A percentile compares a stretch with the other conserved stretches of the same genome.
Conservation (phyloP, 2,888 invertebrate species). For the Papilio protenor region DNA sequence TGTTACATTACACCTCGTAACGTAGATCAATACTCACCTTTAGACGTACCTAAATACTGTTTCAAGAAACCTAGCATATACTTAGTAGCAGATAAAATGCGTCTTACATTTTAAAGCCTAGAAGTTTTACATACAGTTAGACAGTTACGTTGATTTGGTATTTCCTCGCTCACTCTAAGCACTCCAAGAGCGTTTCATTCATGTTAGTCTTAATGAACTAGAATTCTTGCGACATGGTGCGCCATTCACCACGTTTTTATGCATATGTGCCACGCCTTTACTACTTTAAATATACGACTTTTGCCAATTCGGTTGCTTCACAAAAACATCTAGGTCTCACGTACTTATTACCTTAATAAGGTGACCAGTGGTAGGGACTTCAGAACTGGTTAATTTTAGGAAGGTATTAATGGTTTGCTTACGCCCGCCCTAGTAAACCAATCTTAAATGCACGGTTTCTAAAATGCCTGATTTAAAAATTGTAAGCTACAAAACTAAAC, state of each 20-base stretch:
- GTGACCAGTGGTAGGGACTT: not conserved
- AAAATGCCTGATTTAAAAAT: not conserved
- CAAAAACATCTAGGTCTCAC: constrained; percentile 5
- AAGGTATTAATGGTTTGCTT: not conserved
- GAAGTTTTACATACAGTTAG: not conserved
- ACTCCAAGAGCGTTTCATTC: constrained; percentile 57
- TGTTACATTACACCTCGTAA: too few relatives aligned
- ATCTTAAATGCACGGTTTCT: not conserved
- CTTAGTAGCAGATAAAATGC: not conserved
- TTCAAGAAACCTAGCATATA: not conserved
- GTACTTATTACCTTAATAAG: constrained; percentile 2
- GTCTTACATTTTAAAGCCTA: not conserved
- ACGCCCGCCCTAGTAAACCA: not conserved
- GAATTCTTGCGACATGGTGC: constrained; percentile 50
- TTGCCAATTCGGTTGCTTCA: constrained; percentile 5
- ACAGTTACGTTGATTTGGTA: not conserved
- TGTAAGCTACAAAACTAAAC: not conserved
- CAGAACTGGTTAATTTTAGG: not conserved
- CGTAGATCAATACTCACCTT: too few relatives aligned
- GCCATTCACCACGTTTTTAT: constrained; percentile 38
- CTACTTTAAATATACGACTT: constrained; percentile 14
- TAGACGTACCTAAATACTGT: not conserved
- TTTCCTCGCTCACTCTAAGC: constrained; percentile 49
- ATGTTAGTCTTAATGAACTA: constrained; percentile 56
- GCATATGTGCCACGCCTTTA: not conserved